A percentile compares a stretch with the other conserved stretches of the same genome.
These are phyloP conservation scores for Aelia acuminata DNA, from an alignment of 2,888 invertebrate species.

Conservation along the genomic window DNA sequence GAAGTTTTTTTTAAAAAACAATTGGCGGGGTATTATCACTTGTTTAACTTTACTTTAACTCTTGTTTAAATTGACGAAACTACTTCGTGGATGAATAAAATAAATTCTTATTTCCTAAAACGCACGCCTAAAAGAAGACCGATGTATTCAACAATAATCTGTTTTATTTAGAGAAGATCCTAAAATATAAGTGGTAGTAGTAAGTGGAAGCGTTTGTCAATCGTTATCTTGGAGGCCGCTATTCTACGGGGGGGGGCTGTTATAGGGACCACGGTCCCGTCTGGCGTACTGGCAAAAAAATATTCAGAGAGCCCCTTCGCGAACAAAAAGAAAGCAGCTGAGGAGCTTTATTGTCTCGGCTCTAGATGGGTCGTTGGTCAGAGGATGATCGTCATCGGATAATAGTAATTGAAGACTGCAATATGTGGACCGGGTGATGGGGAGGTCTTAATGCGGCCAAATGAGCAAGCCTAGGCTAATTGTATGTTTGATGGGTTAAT, in stretches of 20 bases:
- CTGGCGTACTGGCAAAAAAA: not conserved
- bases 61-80: too few species aligned
- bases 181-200: not conserved
- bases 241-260: not conserved
- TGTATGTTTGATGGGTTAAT: not conserved
- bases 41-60: too few species aligned
- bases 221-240: slow-evolving; percentile 10
- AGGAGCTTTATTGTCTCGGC: slow-evolving; percentile 23
- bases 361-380: not conserved
- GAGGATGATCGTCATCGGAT: not conserved
- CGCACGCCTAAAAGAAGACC: not conserved
- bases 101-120: too few species aligned
- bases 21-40: too few species aligned
- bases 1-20: too few species aligned
- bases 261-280: not conserved
- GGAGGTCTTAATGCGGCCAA: not conserved
- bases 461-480: too few species aligned
- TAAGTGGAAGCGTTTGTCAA: slow-evolving; percentile 1
- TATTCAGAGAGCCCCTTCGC: not conserved
- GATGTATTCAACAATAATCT: not conserved
- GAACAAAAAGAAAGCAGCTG: slow-evolving; percentile 29
- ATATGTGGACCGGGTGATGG: not conserved
- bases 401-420: not conserved
- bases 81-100: too few species aligned
- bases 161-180: not conserved